Conservation (phyloP, 2,888 invertebrate species). For the Drosophila subquinaria region DNA sequence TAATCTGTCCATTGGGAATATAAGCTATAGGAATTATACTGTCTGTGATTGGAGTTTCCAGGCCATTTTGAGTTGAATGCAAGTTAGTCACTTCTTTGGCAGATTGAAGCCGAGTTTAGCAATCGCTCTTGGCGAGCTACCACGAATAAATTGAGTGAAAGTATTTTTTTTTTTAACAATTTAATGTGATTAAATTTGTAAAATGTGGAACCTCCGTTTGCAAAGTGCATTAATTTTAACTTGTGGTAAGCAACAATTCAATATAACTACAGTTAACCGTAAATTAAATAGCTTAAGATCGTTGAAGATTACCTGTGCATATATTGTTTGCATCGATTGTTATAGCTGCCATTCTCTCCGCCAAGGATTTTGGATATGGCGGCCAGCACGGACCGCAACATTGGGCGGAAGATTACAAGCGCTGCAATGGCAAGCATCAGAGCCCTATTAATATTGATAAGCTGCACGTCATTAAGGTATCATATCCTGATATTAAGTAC, state of each 20-base stretch:
- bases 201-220: constrained; percentile 4
- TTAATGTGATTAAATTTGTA: not conserved
- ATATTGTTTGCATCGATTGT: not conserved
- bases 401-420: constrained; percentile 5
- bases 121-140: not conserved
- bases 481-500: constrained; percentile 8
- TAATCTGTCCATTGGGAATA: not conserved
- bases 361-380: constrained; percentile 16
- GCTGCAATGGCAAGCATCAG: constrained; percentile 20
- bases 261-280: not conserved
- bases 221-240: not conserved
- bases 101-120: not conserved
- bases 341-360: not conserved
- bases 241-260: constrained; percentile 9
- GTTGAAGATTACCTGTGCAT: not conserved
- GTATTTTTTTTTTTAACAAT: too few relatives aligned
- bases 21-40: too few relatives aligned
- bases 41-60: not conserved
- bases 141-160: not conserved
- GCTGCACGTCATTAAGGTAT: not conserved
- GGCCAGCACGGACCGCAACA: constrained; percentile 1
- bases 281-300: not conserved
- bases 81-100: not conserved
- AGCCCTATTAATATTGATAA: constrained; percentile 7
- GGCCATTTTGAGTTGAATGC: not conserved